These are phyloP conservation scores for Eupithecia tripunctaria DNA, from an alignment of 2,888 invertebrate species.

Conservation along the genomic window DNA sequence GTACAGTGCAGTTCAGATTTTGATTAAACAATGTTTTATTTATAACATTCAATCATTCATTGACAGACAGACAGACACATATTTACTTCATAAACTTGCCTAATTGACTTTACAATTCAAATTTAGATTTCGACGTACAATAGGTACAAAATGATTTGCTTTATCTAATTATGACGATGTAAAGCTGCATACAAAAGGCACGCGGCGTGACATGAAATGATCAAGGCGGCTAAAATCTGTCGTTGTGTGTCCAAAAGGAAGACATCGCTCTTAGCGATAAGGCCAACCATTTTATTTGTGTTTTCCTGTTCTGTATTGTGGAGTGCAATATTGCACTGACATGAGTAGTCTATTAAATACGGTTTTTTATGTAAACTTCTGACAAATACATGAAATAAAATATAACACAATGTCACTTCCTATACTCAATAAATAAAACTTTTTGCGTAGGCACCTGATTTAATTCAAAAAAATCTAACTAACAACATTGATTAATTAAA, in stretches of 20 bases:
- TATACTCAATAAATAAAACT: not conserved
- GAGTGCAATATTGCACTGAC: not conserved
- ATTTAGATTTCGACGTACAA: constrained; percentile 8
- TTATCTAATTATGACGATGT: not conserved
- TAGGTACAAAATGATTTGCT: constrained; percentile 4
- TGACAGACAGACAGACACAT: constrained; percentile 13
- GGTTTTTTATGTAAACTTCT: not conserved
- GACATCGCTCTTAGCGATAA: too few species aligned
- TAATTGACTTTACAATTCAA: constrained; percentile 20
- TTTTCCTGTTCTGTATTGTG: too few species aligned
- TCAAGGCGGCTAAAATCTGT: not conserved
- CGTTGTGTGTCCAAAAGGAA: not conserved
- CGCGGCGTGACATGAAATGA: not conserved
- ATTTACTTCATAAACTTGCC: constrained; percentile 21
- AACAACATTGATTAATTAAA: too few species aligned
- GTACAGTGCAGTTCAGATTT: not conserved
- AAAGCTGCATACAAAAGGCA: not conserved
- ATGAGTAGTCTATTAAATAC: not conserved
- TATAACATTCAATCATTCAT: constrained; percentile 17
- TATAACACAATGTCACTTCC: not conserved
- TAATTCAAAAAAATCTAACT: too few species aligned
- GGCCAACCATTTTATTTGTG: too few species aligned
- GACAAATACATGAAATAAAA: not conserved
- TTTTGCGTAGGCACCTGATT: not conserved
- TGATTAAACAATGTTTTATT: constrained; percentile 16